Evolutionary conservation across 92 coral and sea anemone species (phyloP), one percentile per base, ranked within the genome.

Genomic region (Actinostola sp.): DNA sequence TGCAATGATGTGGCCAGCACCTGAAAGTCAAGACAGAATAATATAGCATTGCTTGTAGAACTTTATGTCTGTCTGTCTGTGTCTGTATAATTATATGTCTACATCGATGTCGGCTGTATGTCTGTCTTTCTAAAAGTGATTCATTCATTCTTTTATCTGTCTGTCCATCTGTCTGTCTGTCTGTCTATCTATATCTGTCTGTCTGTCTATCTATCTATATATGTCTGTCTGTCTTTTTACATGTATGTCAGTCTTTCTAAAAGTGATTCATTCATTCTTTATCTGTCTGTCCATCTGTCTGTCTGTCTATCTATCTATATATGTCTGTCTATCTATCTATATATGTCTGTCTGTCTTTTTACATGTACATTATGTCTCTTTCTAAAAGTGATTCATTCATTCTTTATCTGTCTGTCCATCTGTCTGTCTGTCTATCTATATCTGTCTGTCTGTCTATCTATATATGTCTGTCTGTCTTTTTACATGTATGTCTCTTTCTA

Each of bases 1-100:
- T n/a, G 97, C 87, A n/a, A 84, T 17, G 23, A 83, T 65, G 50
- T 74, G 60, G 12, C 96, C 86, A 8, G 85, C 63, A 64, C 97
- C 97, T 92, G 63, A 1, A 72, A 74, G 14, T 27, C 14, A 62
- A 8, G 21, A 16, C 13, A 9, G 49, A 36, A 7, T 16, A 27
- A 11, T 36, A 46, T 46, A 46, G 5, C 23, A 46, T n/a, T n/a
- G n/a, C n/a, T n/a, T n/a, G n/a, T n/a, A n/a, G n/a, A n/a, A n/a
- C n/a, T n/a, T n/a, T n/a, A 36, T 36, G 4, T 11, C 42, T 36
- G 42, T 36, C 42, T 4, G 42, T 4, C 42, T 36, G 42, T 36
- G 42, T 11, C 42, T n/a, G n/a, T n/a, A n/a, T n/a, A n/a, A n/a
- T n/a, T n/a, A n/a, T n/a, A n/a, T n/a, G n/a, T n/a, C n/a, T n/a